phyloP scores from a whole-genome alignment of 2,888 invertebrate species.

The Tinea semifulvella region DNA sequence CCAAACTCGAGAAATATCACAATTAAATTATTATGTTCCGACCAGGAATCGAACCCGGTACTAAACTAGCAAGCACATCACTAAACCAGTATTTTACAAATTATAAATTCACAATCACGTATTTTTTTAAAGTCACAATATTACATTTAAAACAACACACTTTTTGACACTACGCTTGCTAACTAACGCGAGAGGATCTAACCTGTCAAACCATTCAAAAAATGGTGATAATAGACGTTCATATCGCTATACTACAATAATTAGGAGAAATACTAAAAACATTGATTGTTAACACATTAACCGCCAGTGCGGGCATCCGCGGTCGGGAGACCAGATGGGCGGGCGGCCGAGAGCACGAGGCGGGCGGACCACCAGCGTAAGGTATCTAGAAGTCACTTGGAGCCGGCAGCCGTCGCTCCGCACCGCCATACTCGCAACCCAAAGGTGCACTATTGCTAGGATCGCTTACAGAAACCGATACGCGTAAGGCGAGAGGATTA shows the following conservation, averaged over 20 bases:
- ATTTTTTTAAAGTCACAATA: no score
- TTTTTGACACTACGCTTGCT: no score
- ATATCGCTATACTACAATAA: constrained; percentile 29
- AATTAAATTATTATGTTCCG: no score
- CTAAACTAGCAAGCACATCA: no score
- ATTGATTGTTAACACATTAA: constrained; percentile 62
- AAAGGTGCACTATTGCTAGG: constrained; percentile 16
- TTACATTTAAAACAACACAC: no score
- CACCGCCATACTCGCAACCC: constrained; percentile 45
- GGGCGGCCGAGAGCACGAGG: constrained; percentile 20
- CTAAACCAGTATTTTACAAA: no score
- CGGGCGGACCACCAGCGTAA: no score
- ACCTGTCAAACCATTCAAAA: constrained; percentile 36
- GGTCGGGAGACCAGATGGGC: constrained; percentile 48
- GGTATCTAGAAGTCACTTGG: constrained; percentile 18
- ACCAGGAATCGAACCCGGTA: no score
- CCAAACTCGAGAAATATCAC: no score
- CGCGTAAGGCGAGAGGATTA: constrained; percentile 1
- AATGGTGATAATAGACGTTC: constrained; percentile 39
- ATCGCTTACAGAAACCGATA: constrained; percentile 11
- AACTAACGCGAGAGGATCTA: constrained; percentile 24
- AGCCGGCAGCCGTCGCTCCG: constrained; percentile 32
- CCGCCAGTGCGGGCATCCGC: constrained; percentile 62
- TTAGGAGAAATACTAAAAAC: no score
- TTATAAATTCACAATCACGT: no score